A percentile compares a stretch with the other conserved stretches of the same genome.
Evolutionary conservation across 2,888 invertebrate species (phyloP).

Genomic region (Koerneria pararmatus): DNA sequence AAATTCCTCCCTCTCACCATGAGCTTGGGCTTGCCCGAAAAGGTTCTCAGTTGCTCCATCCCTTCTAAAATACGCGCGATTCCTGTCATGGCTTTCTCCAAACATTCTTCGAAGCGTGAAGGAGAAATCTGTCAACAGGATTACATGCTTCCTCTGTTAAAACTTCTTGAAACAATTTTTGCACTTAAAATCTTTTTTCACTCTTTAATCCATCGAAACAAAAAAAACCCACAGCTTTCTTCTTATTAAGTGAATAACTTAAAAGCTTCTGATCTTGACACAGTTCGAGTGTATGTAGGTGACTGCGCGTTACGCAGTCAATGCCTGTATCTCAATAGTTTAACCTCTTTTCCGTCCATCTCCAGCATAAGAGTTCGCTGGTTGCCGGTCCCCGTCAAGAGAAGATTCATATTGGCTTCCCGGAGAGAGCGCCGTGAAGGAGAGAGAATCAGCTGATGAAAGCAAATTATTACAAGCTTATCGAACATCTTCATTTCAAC

Average conservation of each 20-base stretch:
- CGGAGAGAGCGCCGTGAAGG: constrained; percentile 80
- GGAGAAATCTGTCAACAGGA: constrained; percentile 24
- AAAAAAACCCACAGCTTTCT: no score
- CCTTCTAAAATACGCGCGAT: constrained; percentile 58
- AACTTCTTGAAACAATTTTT: no score
- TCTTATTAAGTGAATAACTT: no score
- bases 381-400: constrained; percentile 76
- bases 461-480: no score
- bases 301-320: no score
- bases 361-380: constrained; percentile 61
- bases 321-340: no score
- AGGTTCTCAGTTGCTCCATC: constrained; percentile 58
- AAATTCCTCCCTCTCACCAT: background rate
- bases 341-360: constrained; percentile 50
- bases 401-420: constrained; percentile 75
- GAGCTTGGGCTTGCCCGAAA: constrained; percentile 33
- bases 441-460: constrained; percentile 73
- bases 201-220: no score
- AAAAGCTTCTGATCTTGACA: no score
- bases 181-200: no score
- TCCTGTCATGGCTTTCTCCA: constrained; percentile 33
- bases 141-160: background rate
- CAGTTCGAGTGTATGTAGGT: no score
- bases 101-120: constrained; percentile 37
- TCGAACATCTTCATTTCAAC: no score